These are phyloP conservation scores for Imbricaverruca yamaguchii DNA, from an alignment of 2,888 invertebrate species.

Conservation along the genomic window DNA sequence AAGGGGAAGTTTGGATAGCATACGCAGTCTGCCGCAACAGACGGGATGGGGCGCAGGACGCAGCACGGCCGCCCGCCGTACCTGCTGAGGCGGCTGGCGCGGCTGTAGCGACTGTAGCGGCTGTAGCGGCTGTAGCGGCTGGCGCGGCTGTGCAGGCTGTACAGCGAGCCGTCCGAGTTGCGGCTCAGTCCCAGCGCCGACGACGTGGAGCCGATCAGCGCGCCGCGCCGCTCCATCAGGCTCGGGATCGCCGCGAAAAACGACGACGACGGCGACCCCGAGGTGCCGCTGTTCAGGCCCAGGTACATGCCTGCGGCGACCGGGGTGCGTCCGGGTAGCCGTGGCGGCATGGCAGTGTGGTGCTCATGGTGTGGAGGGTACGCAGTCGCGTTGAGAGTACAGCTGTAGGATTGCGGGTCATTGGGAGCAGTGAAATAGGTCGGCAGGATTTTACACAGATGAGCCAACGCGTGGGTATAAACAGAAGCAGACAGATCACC, in stretches of 20 bases:
- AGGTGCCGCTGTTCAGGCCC: slow-evolving; percentile 56
- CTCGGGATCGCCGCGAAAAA: slow-evolving; percentile 87
- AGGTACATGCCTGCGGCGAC: slow-evolving; percentile 43
- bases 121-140: background rate
- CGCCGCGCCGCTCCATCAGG: slow-evolving; percentile 73
- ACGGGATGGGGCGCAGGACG: no score
- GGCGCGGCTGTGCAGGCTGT: slow-evolving; percentile 7
- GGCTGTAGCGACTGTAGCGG: background rate
- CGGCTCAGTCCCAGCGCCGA: slow-evolving; percentile 41
- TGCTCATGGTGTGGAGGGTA: no score
- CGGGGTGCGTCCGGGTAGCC: no score
- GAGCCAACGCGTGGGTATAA: no score
- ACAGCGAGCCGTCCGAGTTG: slow-evolving; percentile 45
- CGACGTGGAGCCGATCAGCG: slow-evolving; percentile 53
- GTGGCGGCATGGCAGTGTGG: no score
- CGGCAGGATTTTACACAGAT: no score
- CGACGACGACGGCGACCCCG: slow-evolving; percentile 77
- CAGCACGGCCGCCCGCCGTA: background rate
- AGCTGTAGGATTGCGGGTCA: no score
- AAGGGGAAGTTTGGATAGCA: no score
- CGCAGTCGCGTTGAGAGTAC: no score
- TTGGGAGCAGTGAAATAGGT: no score
- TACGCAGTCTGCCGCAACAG: no score
- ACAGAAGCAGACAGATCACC: no score
- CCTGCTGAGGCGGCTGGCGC: background rate